Evolutionary conservation across 2,888 invertebrate species (phyloP), one percentile per base, ranked within the genome.

Genomic region (Entomobrya proxima): DNA sequence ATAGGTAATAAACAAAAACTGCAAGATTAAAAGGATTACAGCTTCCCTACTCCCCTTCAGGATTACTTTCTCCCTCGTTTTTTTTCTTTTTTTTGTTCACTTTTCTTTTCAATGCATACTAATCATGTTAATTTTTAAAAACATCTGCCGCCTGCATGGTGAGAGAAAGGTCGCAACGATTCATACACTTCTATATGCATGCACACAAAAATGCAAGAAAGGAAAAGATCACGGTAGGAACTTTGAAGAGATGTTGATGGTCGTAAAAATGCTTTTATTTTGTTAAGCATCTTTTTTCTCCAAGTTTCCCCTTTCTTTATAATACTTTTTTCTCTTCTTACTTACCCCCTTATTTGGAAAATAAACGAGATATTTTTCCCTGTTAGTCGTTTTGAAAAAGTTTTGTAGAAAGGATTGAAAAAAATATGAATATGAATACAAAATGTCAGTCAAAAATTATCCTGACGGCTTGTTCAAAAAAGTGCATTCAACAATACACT

Each of bases 361-460:
- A 61, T n/a, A 61, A 61, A 61, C 32, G 32, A 32, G 58, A 61
- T 61, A 11, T 55, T 55, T 55, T 55, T n/a, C 4, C 13, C 3
- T 11, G 18, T 15, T 21, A 21, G 55, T 5, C 24, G 2, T n/a
- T n/a, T n/a, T 6, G 6, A 27, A 61, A 61, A 61, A 32, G 55
- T 21, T 55, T 32, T n/a, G n/a, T n/a, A 32, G 13, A n/a, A 61
- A 32, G 30, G 32, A 27, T 3, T 27, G 27, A 9, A n/a, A 15
- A 32, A 61, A n/a, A n/a, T n/a, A n/a, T n/a, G n/a, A n/a, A 61
- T 32, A 30, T 61, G 30, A 61, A 32, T 61, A 15, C 30, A 13
- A 61, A 32, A 61, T 61, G 58, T 32, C 58, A 61, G 58, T 61
- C 58, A 58, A 32, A 61, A 61, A 32, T 61, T 61, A 30, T 61